Conservation (phyloP, 2,113 vertebrate species). For the Colistium nudipinnis region DNA sequence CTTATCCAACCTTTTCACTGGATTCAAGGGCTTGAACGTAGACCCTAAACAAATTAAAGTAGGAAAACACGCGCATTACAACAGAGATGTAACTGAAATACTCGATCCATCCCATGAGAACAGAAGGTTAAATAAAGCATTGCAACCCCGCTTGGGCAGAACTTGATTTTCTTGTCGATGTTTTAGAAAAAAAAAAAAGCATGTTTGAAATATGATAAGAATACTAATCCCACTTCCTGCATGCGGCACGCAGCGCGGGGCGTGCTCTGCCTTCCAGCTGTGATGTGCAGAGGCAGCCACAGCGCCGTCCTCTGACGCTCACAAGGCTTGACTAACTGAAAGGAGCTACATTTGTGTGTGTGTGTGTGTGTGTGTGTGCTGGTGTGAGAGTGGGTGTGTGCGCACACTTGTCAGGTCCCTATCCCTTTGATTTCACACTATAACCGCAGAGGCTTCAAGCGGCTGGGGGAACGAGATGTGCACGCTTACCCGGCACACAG, state of each 20-base stretch:
- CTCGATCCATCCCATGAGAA: background rate
- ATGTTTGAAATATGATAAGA: conserved; percentile 36
- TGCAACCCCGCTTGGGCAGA: background rate
- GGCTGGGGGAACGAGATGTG: conserved; percentile 30
- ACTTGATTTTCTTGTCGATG: background rate
- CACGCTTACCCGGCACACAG: conserved; percentile 27
- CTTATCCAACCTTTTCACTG: conserved; percentile 84
- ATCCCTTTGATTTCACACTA: conserved; percentile 61
- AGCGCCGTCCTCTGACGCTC: conserved; percentile 40
- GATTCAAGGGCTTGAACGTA: conserved; percentile 92
- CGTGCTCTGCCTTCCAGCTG: conserved; percentile 42
- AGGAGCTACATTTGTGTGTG: conserved; percentile 41
- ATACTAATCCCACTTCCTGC: conserved; percentile 36
- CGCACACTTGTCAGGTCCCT: conserved; percentile 22
- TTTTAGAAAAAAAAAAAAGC: too few species aligned
- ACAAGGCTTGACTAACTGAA: conserved; percentile 36
- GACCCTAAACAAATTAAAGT: conserved; percentile 81
- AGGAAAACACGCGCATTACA: background rate
- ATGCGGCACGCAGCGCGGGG: background rate
- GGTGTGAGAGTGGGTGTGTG: conserved; percentile 34
- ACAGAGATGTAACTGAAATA: background rate
- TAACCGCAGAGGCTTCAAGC: conserved; percentile 37
- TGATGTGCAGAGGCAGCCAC: conserved; percentile 36
- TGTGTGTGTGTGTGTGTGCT: conserved; percentile 37
- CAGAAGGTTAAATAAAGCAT: conserved; percentile 1